Conservation (phyloP, 2,888 invertebrate species). For the Megastigmus dorsalis region DNA sequence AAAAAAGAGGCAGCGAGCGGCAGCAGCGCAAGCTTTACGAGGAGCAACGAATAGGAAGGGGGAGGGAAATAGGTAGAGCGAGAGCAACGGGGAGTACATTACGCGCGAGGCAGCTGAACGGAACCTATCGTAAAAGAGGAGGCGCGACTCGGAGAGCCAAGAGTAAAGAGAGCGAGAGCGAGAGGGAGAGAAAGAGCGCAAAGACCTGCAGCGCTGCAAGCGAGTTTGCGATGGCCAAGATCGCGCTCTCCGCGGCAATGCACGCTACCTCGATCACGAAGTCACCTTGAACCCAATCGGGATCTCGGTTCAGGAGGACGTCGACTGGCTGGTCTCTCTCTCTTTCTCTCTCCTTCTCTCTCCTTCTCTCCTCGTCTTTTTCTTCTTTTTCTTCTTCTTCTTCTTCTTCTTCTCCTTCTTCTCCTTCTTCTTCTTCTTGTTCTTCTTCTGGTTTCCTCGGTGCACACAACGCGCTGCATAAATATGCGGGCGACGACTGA, state of each 20-base stretch:
- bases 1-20: conserved; percentile 22
- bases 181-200: neutral
- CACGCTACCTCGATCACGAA: conserved; percentile 65
- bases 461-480: conserved; percentile 39
- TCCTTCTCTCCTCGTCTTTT: neutral
- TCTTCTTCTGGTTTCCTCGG: conserved; percentile 6
- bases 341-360: conserved; percentile 12
- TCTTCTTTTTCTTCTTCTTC: conserved; percentile 27
- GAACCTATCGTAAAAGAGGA: conserved; percentile 52
- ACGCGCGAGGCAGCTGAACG: conserved; percentile 52
- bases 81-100: conserved; percentile 36
- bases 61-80: conserved; percentile 40
- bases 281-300: conserved; percentile 66
- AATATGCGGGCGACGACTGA: conserved; percentile 49
- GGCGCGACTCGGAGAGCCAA: conserved; percentile 26
- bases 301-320: conserved; percentile 58
- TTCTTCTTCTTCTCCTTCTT: neutral
- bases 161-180: conserved; percentile 3
- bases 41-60: neutral
- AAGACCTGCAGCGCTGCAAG: too few relatives aligned
- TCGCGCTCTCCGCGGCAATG: too few relatives aligned
- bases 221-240: too few relatives aligned
- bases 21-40: conserved; percentile 6
- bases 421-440: conserved; percentile 34
- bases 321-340: conserved; percentile 46